These are phyloP conservation scores for Psittacula echo DNA, from an alignment of 2,797 vertebrate genomes.

Conservation along the genomic window DNA sequence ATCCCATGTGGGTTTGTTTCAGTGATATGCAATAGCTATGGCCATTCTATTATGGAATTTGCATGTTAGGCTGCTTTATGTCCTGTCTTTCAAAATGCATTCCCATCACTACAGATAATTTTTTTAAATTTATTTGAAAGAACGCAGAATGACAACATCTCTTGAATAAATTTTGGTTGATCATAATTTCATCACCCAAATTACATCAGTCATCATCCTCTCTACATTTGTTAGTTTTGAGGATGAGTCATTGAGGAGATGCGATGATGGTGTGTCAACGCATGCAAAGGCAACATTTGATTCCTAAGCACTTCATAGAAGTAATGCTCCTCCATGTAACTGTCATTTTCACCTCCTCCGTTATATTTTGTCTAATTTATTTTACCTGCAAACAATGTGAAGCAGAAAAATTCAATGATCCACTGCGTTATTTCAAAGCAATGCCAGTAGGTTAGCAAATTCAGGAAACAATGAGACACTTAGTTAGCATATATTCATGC, in stretches of 20 bases:
- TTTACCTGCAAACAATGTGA: background rate
- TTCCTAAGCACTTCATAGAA: conserved; percentile 1
- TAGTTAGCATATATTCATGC: background rate
- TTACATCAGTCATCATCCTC: conserved; percentile 50
- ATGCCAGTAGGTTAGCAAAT: background rate
- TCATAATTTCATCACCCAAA: conserved; percentile 21
- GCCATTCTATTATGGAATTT: background rate
- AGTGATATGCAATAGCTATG: background rate
- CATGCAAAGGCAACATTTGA: background rate
- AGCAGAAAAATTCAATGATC: background rate
- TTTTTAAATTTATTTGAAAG: background rate
- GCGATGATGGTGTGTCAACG: conserved; percentile 24
- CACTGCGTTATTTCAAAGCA: background rate
- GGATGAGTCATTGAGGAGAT: background rate
- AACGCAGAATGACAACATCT: background rate
- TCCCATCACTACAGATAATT: background rate
- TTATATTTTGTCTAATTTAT: background rate
- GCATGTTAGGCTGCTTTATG: background rate
- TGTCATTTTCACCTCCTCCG: background rate
- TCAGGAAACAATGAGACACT: background rate
- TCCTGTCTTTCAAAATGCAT: background rate
- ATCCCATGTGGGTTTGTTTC: background rate
- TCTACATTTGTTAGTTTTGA: conserved; percentile 58
- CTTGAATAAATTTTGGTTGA: conserved; percentile 27
- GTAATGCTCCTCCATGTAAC: background rate